A percentile compares a stretch with the other conserved stretches of the same genome.
phyloP scores from a whole-genome alignment of 1,140 invertebrate species.

The Hermetia illucens region DNA sequence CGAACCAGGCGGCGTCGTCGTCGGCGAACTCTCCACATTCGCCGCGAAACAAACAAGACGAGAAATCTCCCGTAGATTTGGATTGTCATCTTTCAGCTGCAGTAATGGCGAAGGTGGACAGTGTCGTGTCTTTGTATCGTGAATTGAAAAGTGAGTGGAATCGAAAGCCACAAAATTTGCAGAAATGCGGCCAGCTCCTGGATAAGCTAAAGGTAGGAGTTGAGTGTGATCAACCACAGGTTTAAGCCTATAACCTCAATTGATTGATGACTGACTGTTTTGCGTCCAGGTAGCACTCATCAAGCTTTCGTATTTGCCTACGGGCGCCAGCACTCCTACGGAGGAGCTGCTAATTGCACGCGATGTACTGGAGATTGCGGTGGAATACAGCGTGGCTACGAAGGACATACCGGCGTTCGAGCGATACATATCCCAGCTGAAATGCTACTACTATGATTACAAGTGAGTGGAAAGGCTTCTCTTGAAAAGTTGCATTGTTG shows the following conservation, averaged over 20 bases:
- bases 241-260: constrained; percentile 4
- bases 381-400: constrained; percentile 82
- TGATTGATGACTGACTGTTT: constrained; percentile 6
- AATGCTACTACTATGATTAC: constrained; percentile 96
- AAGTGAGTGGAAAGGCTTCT: constrained; percentile 42
- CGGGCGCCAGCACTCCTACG: constrained; percentile 60
- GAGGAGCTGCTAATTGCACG: constrained; percentile 79
- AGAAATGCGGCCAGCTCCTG: constrained; percentile 55
- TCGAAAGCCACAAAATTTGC: constrained; percentile 48
- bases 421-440: constrained; percentile 90
- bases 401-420: constrained; percentile 92
- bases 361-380: constrained; percentile 90
- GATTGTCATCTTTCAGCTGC: too few relatives aligned
- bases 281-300: constrained; percentile 78
- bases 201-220: constrained; percentile 60
- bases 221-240: constrained; percentile 5
- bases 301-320: constrained; percentile 74
- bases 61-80: too few relatives aligned
- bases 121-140: constrained; percentile 52
- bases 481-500: too few relatives aligned
- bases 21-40: too few relatives aligned
- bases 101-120: constrained; percentile 49
- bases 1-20: too few relatives aligned
- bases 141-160: constrained; percentile 61
- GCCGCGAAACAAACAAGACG: too few relatives aligned